Evolutionary conservation across 2,113 vertebrate genomes (phyloP).

Genomic region (Calonectris borealis): DNA sequence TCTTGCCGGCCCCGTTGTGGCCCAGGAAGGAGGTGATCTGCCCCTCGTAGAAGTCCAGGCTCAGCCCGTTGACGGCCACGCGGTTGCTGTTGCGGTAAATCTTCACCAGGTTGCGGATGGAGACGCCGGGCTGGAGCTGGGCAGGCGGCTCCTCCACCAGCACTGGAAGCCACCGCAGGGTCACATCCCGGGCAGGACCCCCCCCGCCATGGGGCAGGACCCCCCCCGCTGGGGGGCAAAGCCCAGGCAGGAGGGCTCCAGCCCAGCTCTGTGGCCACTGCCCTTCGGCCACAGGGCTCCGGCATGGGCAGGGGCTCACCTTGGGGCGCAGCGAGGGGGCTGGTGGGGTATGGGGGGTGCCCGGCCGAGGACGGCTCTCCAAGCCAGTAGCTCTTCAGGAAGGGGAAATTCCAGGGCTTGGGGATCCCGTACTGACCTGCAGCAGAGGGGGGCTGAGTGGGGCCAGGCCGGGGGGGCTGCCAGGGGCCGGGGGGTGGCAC

Average conservation of each 20-base stretch:
- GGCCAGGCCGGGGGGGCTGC: accelerated
- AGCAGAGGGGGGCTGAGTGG: background rate
- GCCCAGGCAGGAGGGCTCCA: background rate
- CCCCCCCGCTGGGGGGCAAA: background rate
- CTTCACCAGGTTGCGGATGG: constrained; percentile 85
- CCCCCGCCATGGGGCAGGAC: background rate
- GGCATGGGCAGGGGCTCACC: constrained; percentile 50
- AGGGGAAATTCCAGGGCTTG: constrained; percentile 88
- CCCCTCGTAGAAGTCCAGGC: constrained; percentile 87
- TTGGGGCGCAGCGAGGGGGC: background rate
- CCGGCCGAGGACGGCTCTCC: constrained; percentile 65
- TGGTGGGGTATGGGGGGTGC: constrained; percentile 64
- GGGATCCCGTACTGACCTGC: constrained; percentile 89
- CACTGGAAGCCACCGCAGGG: constrained; percentile 54
- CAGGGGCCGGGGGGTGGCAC: accelerated
- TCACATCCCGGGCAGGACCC: accelerated
- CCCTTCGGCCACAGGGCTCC: accelerated
- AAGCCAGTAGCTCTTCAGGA: constrained; percentile 87
- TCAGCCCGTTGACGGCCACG: constrained; percentile 83
- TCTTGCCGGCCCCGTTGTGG: constrained; percentile 91
- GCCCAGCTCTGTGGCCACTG: accelerated
- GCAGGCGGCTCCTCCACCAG: constrained; percentile 79
- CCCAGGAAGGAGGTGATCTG: constrained; percentile 92
- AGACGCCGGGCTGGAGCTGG: constrained; percentile 77
- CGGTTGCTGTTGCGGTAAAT: constrained; percentile 78